phyloP scores from a whole-genome alignment of 2,888 invertebrate species.

The Ischnura elegans region DNA sequence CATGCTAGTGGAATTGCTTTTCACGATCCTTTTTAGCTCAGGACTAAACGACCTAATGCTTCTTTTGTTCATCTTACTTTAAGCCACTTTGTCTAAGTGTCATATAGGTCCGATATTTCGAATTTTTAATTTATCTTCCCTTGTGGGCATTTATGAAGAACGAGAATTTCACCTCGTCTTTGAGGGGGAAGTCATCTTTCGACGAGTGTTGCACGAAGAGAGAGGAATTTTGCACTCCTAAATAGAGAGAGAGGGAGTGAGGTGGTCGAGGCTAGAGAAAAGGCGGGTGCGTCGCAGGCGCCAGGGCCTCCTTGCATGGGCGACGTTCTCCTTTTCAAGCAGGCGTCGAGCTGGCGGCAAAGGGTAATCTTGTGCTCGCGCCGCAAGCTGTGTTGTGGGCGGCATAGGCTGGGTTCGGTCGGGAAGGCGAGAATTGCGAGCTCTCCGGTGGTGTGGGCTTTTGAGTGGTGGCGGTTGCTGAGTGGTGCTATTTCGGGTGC shows the following conservation, averaged over 20 bases:
- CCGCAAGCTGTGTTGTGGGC: neutral
- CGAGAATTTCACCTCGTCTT: neutral
- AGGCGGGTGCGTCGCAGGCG: neutral
- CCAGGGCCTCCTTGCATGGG: neutral
- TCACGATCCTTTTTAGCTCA: too few relatives aligned
- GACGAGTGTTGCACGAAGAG: neutral
- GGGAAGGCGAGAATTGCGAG: conserved; percentile 14
- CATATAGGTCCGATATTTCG: too few relatives aligned
- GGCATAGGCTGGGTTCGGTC: neutral
- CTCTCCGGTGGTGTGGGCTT: neutral
- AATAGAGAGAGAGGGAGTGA: neutral
- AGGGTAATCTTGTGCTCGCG: neutral
- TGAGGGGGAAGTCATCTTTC: neutral
- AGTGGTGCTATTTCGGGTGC: conserved; percentile 10
- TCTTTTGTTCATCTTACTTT: too few relatives aligned
- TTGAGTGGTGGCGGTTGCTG: neutral
- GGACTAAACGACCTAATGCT: too few relatives aligned
- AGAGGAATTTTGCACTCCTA: neutral
- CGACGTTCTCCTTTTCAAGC: neutral
- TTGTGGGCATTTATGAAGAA: too few relatives aligned
- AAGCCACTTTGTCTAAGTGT: too few relatives aligned
- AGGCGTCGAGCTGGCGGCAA: neutral
- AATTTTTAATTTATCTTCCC: too few relatives aligned
- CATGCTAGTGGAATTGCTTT: too few relatives aligned
- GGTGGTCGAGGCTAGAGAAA: neutral